Percentiles rank a stretch among this genome's conserved stretches.
phyloP scores from a whole-genome alignment of 2,113 vertebrate species.

The Peucedramus taeniatus region DNA sequence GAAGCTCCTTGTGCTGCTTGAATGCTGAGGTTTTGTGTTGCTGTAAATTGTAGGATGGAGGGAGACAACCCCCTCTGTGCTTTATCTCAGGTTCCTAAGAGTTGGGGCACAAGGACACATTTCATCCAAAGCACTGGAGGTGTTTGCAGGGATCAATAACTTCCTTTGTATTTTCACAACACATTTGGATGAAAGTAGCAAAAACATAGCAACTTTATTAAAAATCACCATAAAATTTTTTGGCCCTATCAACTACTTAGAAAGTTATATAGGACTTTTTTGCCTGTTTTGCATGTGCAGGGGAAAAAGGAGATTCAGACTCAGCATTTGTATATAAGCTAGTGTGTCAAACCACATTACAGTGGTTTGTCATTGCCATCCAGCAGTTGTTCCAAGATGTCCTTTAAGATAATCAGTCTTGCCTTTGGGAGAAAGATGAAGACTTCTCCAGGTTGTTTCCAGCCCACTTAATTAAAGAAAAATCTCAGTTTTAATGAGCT shows the following conservation, averaged over 20 bases:
- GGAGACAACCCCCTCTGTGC: neutral
- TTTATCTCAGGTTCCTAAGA: neutral
- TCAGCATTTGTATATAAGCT: neutral
- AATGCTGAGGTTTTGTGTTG: neutral
- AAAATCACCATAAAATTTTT: constrained; percentile 36
- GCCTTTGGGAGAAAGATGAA: neutral
- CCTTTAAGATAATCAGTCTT: neutral
- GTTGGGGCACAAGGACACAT: neutral
- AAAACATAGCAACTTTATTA: constrained; percentile 47
- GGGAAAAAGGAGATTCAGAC: neutral
- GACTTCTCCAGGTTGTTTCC: neutral
- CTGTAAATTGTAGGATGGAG: neutral
- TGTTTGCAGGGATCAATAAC: neutral
- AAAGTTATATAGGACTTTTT: constrained; percentile 41
- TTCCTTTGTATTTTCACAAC: constrained; percentile 14
- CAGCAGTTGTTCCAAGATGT: neutral
- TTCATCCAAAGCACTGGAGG: neutral
- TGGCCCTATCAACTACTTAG: constrained; percentile 9
- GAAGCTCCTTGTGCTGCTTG: neutral
- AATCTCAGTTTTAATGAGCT: neutral
- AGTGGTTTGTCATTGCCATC: neutral
- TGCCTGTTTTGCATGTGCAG: neutral
- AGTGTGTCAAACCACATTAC: neutral
- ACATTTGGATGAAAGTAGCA: neutral
- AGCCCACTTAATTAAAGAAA: neutral